Base-by-base conservation (phyloP, 2,888 invertebrate genomes). In the Dryobota labecula region DNA sequence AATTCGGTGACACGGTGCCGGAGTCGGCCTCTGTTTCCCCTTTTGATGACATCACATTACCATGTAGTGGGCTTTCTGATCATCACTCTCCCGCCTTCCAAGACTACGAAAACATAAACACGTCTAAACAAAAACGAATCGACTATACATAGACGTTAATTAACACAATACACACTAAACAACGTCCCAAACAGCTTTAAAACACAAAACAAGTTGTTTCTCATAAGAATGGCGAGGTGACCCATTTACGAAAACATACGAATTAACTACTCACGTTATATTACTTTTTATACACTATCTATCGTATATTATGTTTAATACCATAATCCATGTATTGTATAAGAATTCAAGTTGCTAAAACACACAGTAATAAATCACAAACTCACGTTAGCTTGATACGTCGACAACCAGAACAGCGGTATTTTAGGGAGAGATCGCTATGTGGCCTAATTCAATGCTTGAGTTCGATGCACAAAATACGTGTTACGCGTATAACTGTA, bases 361-460 rank as follows among this genome's bases (percentile, higher is more conserved):
- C 84, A 86, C 87, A 85, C 82, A 74, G 84, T 85, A 91, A 86
- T 87, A 92, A 90, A 92, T 88, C 86, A 90, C 87, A 89, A 92
- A 96, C 96, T 96, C 94, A 96, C 96, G 90, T 90, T 90, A 92
- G 88, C 93, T 94, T 96, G 94, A 96, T 96, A 96, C 96, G 96
- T 96, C 96, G 96, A 96, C 96, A 96, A 90, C 94, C 95, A 94
- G 95, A 95, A 94, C 96, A 96, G 96, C 96, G 96, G 96, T 96
- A 96, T 96, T 96, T 96, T 95, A 96, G 96, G 96, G 96, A 96
- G 96, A 96, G 96, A 96, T 96, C 96, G 96, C 96, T 96, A 96
- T 96, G 96, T 96, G 96, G 96, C 96, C 96, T 96, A 96, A 96
- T 96, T 96, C 96, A 94, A 94, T 94, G 94, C 94, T 94, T 91